Percentiles rank a stretch among this genome's conserved stretches.
phyloP scores from a whole-genome alignment of 2,113 vertebrate genomes.

The Neolamprologus sp. region DNA sequence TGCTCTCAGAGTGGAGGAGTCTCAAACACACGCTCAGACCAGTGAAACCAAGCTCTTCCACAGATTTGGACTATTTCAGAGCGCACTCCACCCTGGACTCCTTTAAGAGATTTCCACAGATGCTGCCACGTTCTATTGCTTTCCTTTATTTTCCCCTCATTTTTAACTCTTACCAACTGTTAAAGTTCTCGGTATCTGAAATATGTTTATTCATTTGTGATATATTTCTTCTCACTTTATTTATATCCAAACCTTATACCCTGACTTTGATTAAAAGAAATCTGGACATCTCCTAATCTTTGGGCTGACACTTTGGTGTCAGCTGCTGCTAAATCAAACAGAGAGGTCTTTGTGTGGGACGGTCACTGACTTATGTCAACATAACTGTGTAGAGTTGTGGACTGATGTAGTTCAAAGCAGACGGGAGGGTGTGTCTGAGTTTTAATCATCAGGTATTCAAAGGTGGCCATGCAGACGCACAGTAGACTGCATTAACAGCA shows the following conservation, averaged over 20 bases:
- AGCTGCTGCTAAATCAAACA: constrained; percentile 41
- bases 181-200: neutral
- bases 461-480: neutral
- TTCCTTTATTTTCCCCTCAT: constrained; percentile 25
- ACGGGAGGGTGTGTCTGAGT: constrained; percentile 13
- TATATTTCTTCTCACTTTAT: neutral
- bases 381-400: constrained; percentile 42
- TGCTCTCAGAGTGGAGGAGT: constrained; percentile 13
- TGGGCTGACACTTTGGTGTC: constrained; percentile 29
- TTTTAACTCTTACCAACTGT: neutral
- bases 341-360: constrained; percentile 16
- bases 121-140: constrained; percentile 53
- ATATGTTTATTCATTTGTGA: neutral
- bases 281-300: neutral
- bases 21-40: constrained; percentile 51
- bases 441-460: neutral
- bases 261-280: neutral
- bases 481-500: neutral
- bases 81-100: constrained; percentile 26
- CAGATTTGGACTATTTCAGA: constrained; percentile 46
- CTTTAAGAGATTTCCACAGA: constrained; percentile 59
- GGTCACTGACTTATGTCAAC: constrained; percentile 39
- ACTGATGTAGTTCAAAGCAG: constrained; percentile 14
- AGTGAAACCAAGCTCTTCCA: constrained; percentile 61
- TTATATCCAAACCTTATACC: rapidly evolving